These are phyloP conservation scores for Odontamblyopus lacepedii DNA, from an alignment of 2,797 vertebrate species.

Conservation along the genomic window DNA sequence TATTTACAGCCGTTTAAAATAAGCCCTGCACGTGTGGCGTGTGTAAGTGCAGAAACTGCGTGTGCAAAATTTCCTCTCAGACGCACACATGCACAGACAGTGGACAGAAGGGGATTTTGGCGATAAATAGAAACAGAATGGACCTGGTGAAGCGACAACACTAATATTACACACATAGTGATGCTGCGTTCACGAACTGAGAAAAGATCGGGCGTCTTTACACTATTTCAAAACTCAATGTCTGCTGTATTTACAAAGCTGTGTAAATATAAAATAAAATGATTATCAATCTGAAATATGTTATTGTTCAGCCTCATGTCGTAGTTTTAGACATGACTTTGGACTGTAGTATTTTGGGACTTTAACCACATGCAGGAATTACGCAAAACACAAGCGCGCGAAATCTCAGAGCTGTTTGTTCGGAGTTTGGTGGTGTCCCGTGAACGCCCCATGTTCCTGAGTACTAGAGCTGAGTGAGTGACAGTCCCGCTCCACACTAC, in stretches of 20 bases:
- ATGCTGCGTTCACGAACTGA: slow-evolving; percentile 44
- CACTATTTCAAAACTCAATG: background rate
- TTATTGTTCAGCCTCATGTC: too few relatives aligned
- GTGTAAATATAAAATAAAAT: background rate
- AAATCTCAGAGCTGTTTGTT: background rate
- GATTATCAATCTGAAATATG: background rate
- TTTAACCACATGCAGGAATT: background rate
- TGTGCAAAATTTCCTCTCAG: slow-evolving; percentile 3
- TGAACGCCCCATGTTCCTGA: slow-evolving; percentile 56
- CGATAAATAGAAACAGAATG: slow-evolving; percentile 55
- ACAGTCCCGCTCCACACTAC: slow-evolving; percentile 69
- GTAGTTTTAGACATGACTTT: background rate
- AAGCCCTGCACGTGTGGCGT: background rate
- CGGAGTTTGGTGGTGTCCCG: slow-evolving; percentile 17
- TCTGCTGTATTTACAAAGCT: background rate
- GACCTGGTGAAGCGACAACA: slow-evolving; percentile 42
- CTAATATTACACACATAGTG: slow-evolving; percentile 54
- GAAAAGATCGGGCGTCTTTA: fast-evolving
- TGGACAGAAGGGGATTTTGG: slow-evolving; percentile 32
- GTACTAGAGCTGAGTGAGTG: slow-evolving; percentile 63
- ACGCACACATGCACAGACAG: slow-evolving; percentile 2
- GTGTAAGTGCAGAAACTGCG: background rate
- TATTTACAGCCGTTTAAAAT: background rate
- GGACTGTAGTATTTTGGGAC: background rate
- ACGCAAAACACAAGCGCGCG: background rate